Base-by-base conservation (phyloP, 2,113 vertebrate species). In the Anhinga anhinga region DNA sequence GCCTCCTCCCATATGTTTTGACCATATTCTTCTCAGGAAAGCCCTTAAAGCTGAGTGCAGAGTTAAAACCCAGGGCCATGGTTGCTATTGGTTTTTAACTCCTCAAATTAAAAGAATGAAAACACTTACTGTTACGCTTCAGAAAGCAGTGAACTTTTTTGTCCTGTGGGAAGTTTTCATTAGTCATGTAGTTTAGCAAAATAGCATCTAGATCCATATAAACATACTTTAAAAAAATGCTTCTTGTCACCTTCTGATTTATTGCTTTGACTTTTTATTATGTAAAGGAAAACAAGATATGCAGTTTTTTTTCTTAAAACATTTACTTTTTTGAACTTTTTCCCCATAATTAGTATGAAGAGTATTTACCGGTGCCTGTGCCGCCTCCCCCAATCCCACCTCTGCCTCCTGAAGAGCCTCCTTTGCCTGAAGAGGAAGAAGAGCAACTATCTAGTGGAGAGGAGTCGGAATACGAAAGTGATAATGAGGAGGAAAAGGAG, bases 391-490 rank as follows among this genome's bases (percentile, higher is more conserved):
- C 98, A 44, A 70, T 98, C 56, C 99, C 99, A 42, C 99, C 99
- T 18, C 97, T 98, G 40, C 99, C 99, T 63, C 99, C 99, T 1
- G 98, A 99, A 82, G 99, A 99, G 44, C 99, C 99, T 16, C 99
- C 99, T 63, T 87, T 99, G 81, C 99, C 99, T 13, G 98, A 98
- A 71, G 99, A 99, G 27, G 99, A 99, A 79, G 98, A 98, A 62
- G 98, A 97, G 44, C 92, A 98, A 32, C 76, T 95, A 7, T 98
- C 98, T 78, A 99, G 98, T 58, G 98, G 97, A 83, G 98, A 99
- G 65, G 99, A 99, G 91, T 99, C 99, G 0, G 99, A 99, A 91
- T 99, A 99, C 47, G 99, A 99, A 95, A 99, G 99, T 87, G 99
- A 96, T 58, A 98, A 99, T 45, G 99, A 99, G 7, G 99, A 99